These are phyloP conservation scores for Empidonax traillii DNA, from an alignment of 2,113 vertebrate species.

Conservation along the genomic window DNA sequence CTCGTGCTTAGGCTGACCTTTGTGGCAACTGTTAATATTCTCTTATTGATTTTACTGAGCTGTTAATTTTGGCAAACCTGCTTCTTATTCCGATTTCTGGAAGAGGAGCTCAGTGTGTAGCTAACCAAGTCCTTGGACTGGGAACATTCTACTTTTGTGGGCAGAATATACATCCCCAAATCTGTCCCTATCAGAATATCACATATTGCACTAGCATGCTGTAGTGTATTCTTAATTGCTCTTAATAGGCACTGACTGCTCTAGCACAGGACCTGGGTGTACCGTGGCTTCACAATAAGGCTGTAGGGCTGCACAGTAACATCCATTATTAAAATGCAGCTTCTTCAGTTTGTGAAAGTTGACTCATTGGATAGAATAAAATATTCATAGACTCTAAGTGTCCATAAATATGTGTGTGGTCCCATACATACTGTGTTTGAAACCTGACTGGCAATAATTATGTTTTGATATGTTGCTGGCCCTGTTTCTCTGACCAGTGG, in stretches of 20 bases:
- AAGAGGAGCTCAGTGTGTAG: background rate
- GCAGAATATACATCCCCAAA: background rate
- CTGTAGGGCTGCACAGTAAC: background rate
- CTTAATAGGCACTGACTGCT: background rate
- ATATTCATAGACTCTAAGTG: background rate
- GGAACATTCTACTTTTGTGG: background rate
- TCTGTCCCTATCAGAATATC: background rate
- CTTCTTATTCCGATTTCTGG: background rate
- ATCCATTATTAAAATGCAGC: background rate
- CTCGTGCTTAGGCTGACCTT: background rate
- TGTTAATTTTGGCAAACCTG: background rate
- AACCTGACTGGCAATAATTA: background rate
- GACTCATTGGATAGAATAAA: background rate
- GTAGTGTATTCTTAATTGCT: background rate
- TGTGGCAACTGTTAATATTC: background rate
- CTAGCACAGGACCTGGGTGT: background rate
- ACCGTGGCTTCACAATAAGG: background rate
- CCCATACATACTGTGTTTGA: background rate
- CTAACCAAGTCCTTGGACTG: background rate
- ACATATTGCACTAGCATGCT: background rate
- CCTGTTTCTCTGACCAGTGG: background rate
- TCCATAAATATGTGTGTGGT: background rate
- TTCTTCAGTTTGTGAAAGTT: background rate
- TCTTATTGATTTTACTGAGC: background rate
- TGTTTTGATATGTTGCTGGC: background rate